Base-by-base conservation (phyloP, 2,888 invertebrate species). In the Fabriciana adippe region DNA sequence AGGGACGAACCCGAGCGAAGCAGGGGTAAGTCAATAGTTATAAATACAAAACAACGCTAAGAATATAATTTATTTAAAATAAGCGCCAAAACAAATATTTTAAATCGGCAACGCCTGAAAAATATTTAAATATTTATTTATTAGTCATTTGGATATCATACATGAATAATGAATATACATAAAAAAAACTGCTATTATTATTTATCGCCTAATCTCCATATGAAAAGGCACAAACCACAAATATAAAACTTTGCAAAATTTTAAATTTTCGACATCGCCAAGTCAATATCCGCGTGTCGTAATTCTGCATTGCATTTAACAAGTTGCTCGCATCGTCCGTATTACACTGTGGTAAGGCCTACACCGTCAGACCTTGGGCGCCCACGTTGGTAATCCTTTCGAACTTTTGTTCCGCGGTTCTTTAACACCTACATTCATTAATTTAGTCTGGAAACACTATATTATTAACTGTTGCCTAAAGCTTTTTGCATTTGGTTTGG, bases 221-320 rank as follows among this genome's bases (percentile, higher is more conserved):
- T 41, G 35, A 41, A 6, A 55, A 11, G 5, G 47, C n/a, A n/a
- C 47, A 31, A n/a, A 26, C 14, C 3, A n/a, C 45, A 41, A 26
- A 26, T 61, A 51, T 18, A 50, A 18, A 51, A 18, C 26, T 60
- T 35, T 16, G 60, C 14, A 6, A 35, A 18, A 48, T 59, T 59
- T 35, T 13, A 64, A 26, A 73, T 75, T 75, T 76, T 73, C 70
- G 75, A 74, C 76, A 78, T 72, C 60, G 75, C 74, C 80, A 81
- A 78, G 77, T 69, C 77, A 81, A 83, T 72, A 77, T 79, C 81
- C 81, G 76, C 69, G 76, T 82, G 79, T 76, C 75, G 82, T 75
- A 81, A 79, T n/a, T n/a, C n/a, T n/a, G n/a, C n/a, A n/a, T n/a
- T 70, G 62, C 66, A 26, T 59, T 47, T 68, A 73, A 65, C 70